phyloP scores from a whole-genome alignment of 2,113 vertebrate species.

The Lethenteron reissneri region DNA sequence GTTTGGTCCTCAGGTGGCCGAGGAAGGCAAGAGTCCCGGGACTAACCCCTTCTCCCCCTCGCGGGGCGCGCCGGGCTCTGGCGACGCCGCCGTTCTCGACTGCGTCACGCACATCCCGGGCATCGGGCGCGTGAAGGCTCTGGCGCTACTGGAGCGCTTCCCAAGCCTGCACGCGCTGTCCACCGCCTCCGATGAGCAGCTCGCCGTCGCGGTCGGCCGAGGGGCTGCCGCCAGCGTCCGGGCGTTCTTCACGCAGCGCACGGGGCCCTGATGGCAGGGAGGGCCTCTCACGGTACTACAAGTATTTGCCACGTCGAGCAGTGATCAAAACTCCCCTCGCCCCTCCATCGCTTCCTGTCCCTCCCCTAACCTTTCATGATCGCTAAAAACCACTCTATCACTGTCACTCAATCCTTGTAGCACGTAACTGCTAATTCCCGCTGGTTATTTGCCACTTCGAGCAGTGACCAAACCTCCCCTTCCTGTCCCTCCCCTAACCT shows the following conservation, averaged over 20 bases:
- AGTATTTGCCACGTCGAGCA: no score
- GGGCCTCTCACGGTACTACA: no score
- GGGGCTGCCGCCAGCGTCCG: conserved; percentile 31
- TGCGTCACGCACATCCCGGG: conserved; percentile 47
- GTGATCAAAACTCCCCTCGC: no score
- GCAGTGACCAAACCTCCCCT: no score
- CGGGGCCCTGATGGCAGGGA: not conserved
- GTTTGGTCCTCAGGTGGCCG: not conserved
- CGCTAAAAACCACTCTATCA: no score
- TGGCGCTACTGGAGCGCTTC: conserved; percentile 39
- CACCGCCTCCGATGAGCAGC: conserved; percentile 22
- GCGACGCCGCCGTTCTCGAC: conserved; percentile 29
- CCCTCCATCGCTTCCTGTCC: no score
- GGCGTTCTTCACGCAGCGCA: conserved; percentile 29
- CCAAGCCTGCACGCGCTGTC: conserved; percentile 39
- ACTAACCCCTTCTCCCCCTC: not conserved
- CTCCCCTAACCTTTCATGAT: no score
- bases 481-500: no score
- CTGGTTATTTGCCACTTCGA: no score
- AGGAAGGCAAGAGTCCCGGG: not conserved
- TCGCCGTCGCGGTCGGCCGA: conserved; percentile 36
- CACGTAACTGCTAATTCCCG: no score
- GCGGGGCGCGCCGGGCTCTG: not conserved
- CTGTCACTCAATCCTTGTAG: no score
- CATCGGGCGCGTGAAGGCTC: conserved; percentile 47